A percentile compares a stretch with the other conserved stretches of the same genome.
phyloP scores from a whole-genome alignment of 2,888 invertebrate species.

The Pocota personata region DNA sequence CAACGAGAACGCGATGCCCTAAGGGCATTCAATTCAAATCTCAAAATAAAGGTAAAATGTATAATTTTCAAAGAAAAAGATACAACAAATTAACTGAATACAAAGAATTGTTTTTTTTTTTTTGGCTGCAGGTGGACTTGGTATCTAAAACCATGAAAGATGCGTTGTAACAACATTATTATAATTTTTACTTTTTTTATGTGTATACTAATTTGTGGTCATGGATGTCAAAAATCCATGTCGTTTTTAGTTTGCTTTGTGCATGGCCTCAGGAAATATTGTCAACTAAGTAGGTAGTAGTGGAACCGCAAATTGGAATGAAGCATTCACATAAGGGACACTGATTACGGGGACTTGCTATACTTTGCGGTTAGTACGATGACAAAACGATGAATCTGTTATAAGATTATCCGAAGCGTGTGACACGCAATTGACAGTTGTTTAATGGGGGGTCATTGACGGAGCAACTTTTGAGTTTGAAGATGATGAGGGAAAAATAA shows the following conservation, averaged over 20 bases:
- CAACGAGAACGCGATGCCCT: conserved; percentile 37
- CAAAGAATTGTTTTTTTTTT: conserved; percentile 4
- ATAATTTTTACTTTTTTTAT: neutral
- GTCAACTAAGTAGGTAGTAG: neutral
- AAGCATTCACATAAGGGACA: neutral
- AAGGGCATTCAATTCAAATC: conserved; percentile 62
- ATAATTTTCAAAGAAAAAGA: neutral
- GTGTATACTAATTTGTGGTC: conserved; percentile 56
- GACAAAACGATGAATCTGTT: conserved; percentile 47
- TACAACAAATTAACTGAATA: conserved; percentile 11
- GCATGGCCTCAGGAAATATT: neutral
- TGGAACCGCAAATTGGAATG: conserved; percentile 23
- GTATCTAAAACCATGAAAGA: conserved; percentile 4
- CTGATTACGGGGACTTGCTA: neutral
- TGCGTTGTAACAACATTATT: conserved; percentile 24
- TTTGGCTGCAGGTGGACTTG: conserved; percentile 36
- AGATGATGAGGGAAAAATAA: no score
- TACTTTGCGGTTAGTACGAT: conserved; percentile 29
- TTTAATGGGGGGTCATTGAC: neutral
- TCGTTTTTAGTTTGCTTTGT: conserved; percentile 2
- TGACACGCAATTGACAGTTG: conserved; percentile 3
- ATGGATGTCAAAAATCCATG: conserved; percentile 34
- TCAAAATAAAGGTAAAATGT: conserved; percentile 47
- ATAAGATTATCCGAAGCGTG: neutral
- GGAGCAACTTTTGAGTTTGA: no score